These are phyloP conservation scores for Hyla sarda DNA, from an alignment of 2,113 vertebrate species.

Conservation along the genomic window DNA sequence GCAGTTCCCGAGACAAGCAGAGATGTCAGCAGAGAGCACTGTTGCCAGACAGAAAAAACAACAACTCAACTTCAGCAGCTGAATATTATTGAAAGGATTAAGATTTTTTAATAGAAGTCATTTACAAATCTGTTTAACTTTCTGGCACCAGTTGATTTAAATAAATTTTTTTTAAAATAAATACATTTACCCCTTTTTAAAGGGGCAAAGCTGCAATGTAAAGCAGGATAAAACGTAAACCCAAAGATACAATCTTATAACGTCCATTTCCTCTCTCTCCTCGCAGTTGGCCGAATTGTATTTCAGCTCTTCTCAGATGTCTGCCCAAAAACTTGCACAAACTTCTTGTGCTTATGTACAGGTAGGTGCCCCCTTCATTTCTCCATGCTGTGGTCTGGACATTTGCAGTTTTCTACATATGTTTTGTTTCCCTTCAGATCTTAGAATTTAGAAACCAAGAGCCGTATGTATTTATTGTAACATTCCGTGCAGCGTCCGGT, in stretches of 20 bases:
- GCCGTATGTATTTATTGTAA: constrained; percentile 24
- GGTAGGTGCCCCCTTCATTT: constrained; percentile 73
- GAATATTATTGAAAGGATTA: too few relatives aligned
- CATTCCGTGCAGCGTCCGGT: neutral
- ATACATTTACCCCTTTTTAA: neutral
- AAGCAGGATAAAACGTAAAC: neutral
- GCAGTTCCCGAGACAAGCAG: too few relatives aligned
- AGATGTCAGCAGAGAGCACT: too few relatives aligned
- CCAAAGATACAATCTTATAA: neutral
- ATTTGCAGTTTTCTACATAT: neutral
- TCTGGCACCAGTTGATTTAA: too few relatives aligned
- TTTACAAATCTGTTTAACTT: too few relatives aligned
- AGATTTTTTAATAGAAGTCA: too few relatives aligned
- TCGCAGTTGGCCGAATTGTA: constrained; percentile 93
- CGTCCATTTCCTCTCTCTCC: constrained; percentile 57
- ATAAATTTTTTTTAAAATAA: too few relatives aligned
- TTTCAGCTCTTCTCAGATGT: constrained; percentile 97
- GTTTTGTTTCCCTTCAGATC: neutral
- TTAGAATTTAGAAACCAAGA: neutral
- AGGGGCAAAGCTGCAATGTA: neutral
- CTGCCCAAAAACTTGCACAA: constrained; percentile 98
- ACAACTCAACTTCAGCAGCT: too few relatives aligned
- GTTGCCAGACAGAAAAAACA: too few relatives aligned
- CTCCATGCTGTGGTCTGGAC: neutral
- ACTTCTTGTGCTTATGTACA: constrained; percentile 96